Evolutionary conservation across 2,888 invertebrate genomes (phyloP).

Genomic region (Aphelenchoides bicaudatus): DNA sequence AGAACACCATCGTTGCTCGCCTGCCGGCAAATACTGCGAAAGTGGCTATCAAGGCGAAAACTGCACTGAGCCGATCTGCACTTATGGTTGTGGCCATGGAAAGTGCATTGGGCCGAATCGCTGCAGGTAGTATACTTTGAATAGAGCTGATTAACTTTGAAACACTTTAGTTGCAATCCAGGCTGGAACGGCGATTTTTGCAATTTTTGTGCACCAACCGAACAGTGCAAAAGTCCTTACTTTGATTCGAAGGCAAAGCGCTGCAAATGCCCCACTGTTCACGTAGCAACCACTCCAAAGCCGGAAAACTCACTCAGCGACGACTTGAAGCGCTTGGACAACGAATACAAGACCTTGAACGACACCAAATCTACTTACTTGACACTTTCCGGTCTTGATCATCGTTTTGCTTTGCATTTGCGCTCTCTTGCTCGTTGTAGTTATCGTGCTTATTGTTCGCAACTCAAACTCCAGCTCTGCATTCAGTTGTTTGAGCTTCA

Average conservation of each 20-base stretch:
- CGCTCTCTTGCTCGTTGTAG: not conserved
- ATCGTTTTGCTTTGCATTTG: not conserved
- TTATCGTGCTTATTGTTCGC: not conserved
- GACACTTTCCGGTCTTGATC: too few species aligned
- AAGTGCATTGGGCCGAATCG: slow-evolving; percentile 36
- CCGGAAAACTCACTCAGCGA: not conserved
- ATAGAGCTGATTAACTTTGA: not conserved
- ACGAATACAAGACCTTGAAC: too few species aligned
- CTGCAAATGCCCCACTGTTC: not conserved
- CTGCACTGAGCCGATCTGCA: slow-evolving; percentile 40
- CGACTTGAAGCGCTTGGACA: too few species aligned
- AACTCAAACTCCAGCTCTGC: too few species aligned
- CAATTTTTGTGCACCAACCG: not conserved
- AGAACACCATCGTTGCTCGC: slow-evolving; percentile 25
- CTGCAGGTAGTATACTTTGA: slow-evolving; percentile 32
- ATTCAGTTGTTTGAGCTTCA: too few species aligned
- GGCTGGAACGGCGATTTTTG: slow-evolving; percentile 10
- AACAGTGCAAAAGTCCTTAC: not conserved
- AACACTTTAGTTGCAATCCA: not conserved
- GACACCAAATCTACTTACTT: too few species aligned
- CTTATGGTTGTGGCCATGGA: slow-evolving; percentile 35
- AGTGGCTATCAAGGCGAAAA: slow-evolving; percentile 37
- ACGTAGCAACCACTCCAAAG: not conserved
- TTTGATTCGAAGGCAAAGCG: too few species aligned
- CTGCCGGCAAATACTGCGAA: slow-evolving; percentile 21